Conservation (phyloP, 2,888 invertebrate species). For the Aphidius colemani region DNA sequence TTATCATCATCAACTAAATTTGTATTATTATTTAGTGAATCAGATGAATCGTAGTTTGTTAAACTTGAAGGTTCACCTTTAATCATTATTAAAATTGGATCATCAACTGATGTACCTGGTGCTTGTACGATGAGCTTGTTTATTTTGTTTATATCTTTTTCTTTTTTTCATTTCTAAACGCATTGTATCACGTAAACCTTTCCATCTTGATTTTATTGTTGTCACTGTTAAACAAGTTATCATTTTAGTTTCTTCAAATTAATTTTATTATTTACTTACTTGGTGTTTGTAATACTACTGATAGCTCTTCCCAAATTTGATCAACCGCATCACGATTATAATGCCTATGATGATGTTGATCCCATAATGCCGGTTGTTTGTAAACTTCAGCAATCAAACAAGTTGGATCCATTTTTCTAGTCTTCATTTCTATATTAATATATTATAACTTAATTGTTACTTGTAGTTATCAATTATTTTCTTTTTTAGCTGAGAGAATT, state of each 20-base stretch:
- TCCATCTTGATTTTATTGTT: conserved; percentile 55
- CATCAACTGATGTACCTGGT: no score
- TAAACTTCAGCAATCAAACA: conserved; percentile 57
- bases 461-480: no score
- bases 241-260: neutral
- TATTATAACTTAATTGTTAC: no score
- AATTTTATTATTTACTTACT: conserved; percentile 43
- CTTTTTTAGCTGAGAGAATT: no score
- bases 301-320: conserved; percentile 58
- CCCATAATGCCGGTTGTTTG: conserved; percentile 58
- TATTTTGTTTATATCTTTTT: conserved; percentile 49
- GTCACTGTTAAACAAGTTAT: conserved; percentile 17
- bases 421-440: conserved; percentile 46
- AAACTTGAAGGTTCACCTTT: neutral
- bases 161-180: conserved; percentile 57
- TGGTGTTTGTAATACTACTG: conserved; percentile 53
- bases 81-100: neutral
- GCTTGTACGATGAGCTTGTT: conserved; percentile 48
- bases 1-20: no score
- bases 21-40: no score
- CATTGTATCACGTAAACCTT: conserved; percentile 57
- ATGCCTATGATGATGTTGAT: conserved; percentile 57
- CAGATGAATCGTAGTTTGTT: no score
- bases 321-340: conserved; percentile 59
- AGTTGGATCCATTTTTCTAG: conserved; percentile 56